Conservation (phyloP, 2,113 vertebrate genomes). For the Pleuronectes platessa region DNA sequence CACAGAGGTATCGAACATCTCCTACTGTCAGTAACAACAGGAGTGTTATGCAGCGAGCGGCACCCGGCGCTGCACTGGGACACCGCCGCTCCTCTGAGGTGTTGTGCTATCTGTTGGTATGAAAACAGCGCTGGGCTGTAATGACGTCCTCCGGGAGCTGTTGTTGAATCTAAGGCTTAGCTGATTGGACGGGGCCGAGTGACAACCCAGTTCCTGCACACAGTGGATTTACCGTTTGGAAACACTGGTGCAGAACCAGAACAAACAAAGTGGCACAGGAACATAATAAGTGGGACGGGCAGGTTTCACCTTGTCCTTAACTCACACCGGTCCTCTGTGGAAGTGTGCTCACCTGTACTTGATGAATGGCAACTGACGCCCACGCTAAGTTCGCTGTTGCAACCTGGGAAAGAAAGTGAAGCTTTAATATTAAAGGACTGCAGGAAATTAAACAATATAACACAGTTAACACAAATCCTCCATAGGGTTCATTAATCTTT, state of each 20-base stretch:
- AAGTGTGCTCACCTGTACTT: constrained; percentile 91
- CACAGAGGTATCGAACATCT: constrained; percentile 12
- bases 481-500: background rate
- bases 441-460: background rate
- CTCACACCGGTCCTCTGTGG: background rate
- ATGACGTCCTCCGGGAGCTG: constrained; percentile 76
- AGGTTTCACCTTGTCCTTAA: constrained; percentile 21
- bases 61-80: constrained; percentile 67
- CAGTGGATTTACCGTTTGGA: constrained; percentile 74
- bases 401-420: constrained; percentile 83
- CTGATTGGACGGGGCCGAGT: constrained; percentile 75
- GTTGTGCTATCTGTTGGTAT: constrained; percentile 64
- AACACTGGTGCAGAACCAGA: constrained; percentile 71
- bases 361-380: constrained; percentile 97
- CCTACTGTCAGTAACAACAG: constrained; percentile 33
- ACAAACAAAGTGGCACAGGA: constrained; percentile 69
- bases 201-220: constrained; percentile 71
- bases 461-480: constrained; percentile 7
- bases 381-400: constrained; percentile 97
- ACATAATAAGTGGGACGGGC: constrained; percentile 47
- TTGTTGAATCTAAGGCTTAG: constrained; percentile 68
- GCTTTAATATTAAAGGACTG: constrained; percentile 8
- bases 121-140: constrained; percentile 75
- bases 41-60: constrained; percentile 47
- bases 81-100: constrained; percentile 57